Evolutionary conservation across 1,140 invertebrate species (phyloP), one percentile per base, ranked within the genome.

Genomic region (Tetramorium simillimum): DNA sequence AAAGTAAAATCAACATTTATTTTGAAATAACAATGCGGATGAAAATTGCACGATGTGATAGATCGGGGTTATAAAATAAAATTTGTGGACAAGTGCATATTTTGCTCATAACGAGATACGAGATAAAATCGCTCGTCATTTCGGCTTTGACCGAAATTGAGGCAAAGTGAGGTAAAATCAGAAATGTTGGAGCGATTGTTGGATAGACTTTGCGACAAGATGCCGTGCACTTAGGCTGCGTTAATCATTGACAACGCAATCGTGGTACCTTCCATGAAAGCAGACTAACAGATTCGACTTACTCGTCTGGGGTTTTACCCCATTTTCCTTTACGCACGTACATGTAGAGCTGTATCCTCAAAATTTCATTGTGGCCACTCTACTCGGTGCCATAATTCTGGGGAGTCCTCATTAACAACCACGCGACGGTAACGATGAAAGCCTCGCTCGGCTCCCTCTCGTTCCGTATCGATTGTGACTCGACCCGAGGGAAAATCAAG

Each of bases 401-500:
- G 43, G 24, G 24, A 84, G 28, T 75, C 18, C 67, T 84, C 69
- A 84, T 84, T 84, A 84, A 60, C 80, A 84, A 84, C 69, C 80
- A 49, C 40, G 69, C 40, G 69, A 75, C 49, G 33, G 60, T 65
- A 43, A 88, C 65, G 73, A 53, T 78, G 88, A 88, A 88, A 89
- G 88, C 80, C 12, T 77, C 21, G 56, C 73, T 16, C 43, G 73
- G 16, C 56, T 72, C 40, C 24, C 87, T 88, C 63, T 87, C 78
- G 53, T 33, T 46, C 14, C 37, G 62, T 76, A 84, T 69, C 70
- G 88, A 85, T 77, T 88, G 62, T 51, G 40, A 82, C 67, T 73
- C 87, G 46, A 60, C 87, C 81, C 87, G 24, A 24, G 88, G 75
- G 87, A 75, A 65, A 49, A 89, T 89, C 78, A 85, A 88, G 82